Conservation (phyloP, 2,113 vertebrate species). For the Numenius arquata region DNA sequence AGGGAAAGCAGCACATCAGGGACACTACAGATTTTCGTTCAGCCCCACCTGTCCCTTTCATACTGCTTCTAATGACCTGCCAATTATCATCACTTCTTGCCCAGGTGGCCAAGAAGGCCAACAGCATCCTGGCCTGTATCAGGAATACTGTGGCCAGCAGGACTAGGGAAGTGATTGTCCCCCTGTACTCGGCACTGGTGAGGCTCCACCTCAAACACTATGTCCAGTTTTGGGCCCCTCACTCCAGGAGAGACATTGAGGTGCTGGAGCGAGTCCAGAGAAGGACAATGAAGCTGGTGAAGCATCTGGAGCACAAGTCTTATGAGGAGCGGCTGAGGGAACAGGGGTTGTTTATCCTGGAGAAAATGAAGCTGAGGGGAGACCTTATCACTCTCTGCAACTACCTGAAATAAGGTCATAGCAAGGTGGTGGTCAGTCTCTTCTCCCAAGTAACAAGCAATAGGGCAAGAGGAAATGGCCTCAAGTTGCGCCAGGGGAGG, state of each 20-base stretch:
- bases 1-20: rapidly evolving
- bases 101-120: background rate
- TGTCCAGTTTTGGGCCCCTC: background rate
- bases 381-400: background rate
- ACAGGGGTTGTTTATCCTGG: background rate
- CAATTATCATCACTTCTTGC: rapidly evolving
- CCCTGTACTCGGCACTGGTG: background rate
- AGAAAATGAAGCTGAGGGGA: background rate
- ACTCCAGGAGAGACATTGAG: background rate
- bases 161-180: background rate
- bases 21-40: background rate
- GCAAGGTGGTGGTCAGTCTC: background rate
- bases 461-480: background rate
- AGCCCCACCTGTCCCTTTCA: background rate
- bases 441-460: background rate
- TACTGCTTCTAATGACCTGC: background rate
- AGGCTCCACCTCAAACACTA: background rate
- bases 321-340: background rate
- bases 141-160: background rate
- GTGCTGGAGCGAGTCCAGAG: background rate
- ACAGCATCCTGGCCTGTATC: background rate
- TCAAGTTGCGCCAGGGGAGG: background rate
- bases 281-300: background rate
- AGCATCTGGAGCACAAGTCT: background rate
- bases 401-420: background rate